A percentile compares a stretch with the other conserved stretches of the same genome.
Conservation (phyloP, 2,888 invertebrate species). For the Hanleya hanleyi region DNA sequence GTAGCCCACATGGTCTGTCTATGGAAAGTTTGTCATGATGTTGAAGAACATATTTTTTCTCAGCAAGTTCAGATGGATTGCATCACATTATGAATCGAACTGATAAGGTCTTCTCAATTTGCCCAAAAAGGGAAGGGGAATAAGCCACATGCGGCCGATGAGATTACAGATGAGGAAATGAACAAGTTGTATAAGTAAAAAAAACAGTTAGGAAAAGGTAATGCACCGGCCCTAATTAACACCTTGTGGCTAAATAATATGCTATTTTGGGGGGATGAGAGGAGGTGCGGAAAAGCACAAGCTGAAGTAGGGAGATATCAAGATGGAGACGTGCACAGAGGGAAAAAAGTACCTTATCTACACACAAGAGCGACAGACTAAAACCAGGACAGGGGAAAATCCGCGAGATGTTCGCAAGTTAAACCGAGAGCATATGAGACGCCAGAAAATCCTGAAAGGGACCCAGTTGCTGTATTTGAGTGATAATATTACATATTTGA, state of each 20-base stretch:
- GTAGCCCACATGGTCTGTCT: no score
- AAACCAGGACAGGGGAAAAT: slow-evolving; percentile 3
- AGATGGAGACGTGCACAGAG: not conserved
- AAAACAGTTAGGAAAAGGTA: not conserved
- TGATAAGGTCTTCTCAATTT: no score
- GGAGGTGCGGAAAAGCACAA: not conserved
- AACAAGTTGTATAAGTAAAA: not conserved
- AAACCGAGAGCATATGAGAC: not conserved
- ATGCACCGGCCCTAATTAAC: not conserved
- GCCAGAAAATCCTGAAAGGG: not conserved
- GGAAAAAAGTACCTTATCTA: not conserved
- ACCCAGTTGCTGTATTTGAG: not conserved
- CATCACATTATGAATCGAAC: no score
- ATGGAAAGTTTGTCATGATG: no score
- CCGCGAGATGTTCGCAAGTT: not conserved
- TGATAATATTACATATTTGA: no score
- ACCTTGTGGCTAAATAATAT: slow-evolving; percentile 6
- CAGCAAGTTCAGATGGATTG: no score
- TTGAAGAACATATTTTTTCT: no score
- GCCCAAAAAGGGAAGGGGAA: no score
- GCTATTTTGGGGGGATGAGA: slow-evolving; percentile 4
- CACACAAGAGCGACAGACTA: slow-evolving; percentile 4
- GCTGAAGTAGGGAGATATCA: slow-evolving; percentile 8
- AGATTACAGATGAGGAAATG: slow-evolving; percentile 2
- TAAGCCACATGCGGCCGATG: not conserved